Evolutionary conservation across 2,888 invertebrate species (phyloP), one percentile per base, ranked within the genome.

Genomic region (Tenthredo notha): DNA sequence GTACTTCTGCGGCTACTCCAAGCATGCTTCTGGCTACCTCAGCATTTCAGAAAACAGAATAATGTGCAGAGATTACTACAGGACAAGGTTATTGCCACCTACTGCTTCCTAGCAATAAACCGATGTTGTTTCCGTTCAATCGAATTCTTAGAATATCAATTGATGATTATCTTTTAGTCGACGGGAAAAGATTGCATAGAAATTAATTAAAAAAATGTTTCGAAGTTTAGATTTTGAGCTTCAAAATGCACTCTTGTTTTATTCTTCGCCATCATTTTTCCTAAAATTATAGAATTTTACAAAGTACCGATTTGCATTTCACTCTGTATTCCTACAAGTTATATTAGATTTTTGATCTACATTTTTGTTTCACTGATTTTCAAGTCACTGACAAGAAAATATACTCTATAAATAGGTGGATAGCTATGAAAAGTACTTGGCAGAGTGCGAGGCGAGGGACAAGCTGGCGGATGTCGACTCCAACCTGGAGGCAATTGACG

Each of bases 1-100:
- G 89, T 96, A 54, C 95, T 96, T 92, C 91, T 96, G 84, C 94
- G 96, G 83, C 94, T 97, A 21, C 94, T 96, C 86, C 95, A 95
- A 89, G 95, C 96, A 0, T 96, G 96, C 87, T 95, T 96, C 91
- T 95, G 95, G 93, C 92, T 96, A 88, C 96, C 96, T 0, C 92
- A 95, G 21, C 94, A 95, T 88, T 92, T 96, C 88, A 94, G 95
- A 87, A 94, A 94, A 1, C 95, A 95, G 90, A 94, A 95, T 84
- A 93, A 95, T 29, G 94, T 95, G 58, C 94, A 95, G 86, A 93
- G 93, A 72, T 94, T 95, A 85, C 89, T 95, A 65, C 91, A 94
- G 85, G 95, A 95, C 54, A 93, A 95, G 85, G 95, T 95, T 93
- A 94, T n/a, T n/a, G n/a, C n/a, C n/a, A n/a, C n/a, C n/a, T 75